Conservation (phyloP, 2,888 invertebrate genomes). For the Troides oblongomaculatus region DNA sequence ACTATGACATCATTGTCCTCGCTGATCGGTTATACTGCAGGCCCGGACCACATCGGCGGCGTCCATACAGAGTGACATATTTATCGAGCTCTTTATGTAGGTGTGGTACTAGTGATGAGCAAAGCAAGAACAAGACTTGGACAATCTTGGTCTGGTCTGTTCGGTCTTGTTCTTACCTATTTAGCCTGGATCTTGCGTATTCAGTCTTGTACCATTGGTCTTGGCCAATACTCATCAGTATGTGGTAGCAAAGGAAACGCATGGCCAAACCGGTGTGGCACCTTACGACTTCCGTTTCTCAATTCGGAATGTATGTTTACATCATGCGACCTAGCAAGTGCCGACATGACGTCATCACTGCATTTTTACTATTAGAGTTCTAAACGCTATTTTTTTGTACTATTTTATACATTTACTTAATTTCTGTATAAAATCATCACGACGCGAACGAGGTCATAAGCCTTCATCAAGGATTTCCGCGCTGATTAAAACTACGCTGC, state of each 20-base stretch:
- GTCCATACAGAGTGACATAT: slow-evolving; percentile 7
- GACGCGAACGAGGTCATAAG: too few relatives aligned
- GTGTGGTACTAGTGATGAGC: slow-evolving; percentile 1
- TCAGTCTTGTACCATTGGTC: too few relatives aligned
- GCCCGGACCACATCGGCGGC: slow-evolving; percentile 1
- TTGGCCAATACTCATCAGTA: too few relatives aligned
- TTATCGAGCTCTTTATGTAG: slow-evolving; percentile 16
- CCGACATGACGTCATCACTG: slow-evolving; percentile 5
- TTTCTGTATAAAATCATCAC: too few relatives aligned
- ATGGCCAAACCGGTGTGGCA: slow-evolving; percentile 13
- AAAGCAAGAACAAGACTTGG: too few relatives aligned
- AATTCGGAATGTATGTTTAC: slow-evolving; percentile 20
- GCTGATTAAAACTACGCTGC: too few relatives aligned
- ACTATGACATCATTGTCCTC: slow-evolving; percentile 21
- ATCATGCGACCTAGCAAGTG: background rate
- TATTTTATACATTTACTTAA: too few relatives aligned
- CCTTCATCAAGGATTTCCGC: too few relatives aligned
- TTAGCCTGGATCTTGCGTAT: too few relatives aligned
- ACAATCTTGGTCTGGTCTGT: too few relatives aligned
- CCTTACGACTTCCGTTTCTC: slow-evolving; percentile 17
- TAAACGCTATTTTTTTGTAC: background rate
- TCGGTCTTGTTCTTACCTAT: too few relatives aligned
- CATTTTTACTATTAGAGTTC: background rate
- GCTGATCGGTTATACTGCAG: background rate
- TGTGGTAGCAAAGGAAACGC: slow-evolving; percentile 18